These are phyloP conservation scores for Drosophila melanocephala DNA, from an alignment of 2,888 invertebrate genomes.

Conservation along the genomic window DNA sequence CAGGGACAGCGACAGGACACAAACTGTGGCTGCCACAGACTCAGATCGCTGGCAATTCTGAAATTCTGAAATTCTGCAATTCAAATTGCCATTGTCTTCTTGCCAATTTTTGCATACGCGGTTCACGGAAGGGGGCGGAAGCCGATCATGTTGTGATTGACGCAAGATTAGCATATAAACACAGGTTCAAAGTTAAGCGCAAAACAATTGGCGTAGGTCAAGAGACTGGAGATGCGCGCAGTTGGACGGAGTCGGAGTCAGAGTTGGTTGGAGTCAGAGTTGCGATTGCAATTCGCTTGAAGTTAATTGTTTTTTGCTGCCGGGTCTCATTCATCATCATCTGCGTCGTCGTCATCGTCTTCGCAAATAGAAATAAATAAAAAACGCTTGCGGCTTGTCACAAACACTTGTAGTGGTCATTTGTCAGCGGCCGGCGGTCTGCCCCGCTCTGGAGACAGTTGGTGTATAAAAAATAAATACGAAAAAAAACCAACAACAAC, in stretches of 20 bases:
- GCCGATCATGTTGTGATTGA: conserved; percentile 77
- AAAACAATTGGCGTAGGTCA: conserved; percentile 74
- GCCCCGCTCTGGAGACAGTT: conserved; percentile 37
- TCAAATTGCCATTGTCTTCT: conserved; percentile 83
- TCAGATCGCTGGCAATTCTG: conserved; percentile 65
- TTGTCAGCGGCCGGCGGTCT: conserved; percentile 81
- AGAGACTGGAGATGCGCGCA: background rate
- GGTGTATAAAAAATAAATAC: conserved; percentile 22
- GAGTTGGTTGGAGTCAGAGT: background rate
- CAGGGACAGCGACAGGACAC: background rate
- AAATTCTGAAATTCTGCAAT: conserved; percentile 85
- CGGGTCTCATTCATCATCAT: background rate
- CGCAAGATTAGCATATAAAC: conserved; percentile 78
- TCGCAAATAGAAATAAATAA: conserved; percentile 64
- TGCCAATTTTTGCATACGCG: conserved; percentile 68
- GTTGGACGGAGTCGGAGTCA: background rate
- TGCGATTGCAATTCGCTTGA: conserved; percentile 31
- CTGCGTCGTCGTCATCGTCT: background rate
- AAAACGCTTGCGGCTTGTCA: conserved; percentile 84
- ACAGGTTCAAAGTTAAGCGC: conserved; percentile 66
- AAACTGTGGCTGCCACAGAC: background rate
- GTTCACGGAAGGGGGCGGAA: conserved; percentile 17
- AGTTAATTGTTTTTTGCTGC: conserved; percentile 69
- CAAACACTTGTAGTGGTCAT: conserved; percentile 85
- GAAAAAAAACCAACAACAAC: conserved; percentile 5